Evolutionary conservation across 2,888 invertebrate species (phyloP).

Genomic region (Lochmaea capreae): DNA sequence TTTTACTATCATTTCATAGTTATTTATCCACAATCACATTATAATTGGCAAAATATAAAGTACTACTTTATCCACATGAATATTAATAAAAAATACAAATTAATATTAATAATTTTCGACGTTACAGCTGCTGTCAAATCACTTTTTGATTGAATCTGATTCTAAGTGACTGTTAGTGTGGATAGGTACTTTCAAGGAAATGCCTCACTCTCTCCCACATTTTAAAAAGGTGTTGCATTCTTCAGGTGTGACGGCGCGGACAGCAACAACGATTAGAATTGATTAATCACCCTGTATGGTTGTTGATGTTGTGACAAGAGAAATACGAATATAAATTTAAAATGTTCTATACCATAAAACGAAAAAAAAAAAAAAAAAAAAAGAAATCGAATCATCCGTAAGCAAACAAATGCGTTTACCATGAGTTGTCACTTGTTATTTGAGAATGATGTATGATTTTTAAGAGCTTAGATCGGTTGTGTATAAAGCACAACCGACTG

Average conservation of each 20-base stretch:
- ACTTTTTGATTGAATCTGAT: too few species aligned
- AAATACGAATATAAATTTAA: conserved; percentile 26
- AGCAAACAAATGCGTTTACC: conserved; percentile 13
- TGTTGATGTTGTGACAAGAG: conserved; percentile 43
- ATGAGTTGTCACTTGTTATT: conserved; percentile 17
- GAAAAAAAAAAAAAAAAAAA: conserved; percentile 14
- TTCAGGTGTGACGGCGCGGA: conserved; percentile 43
- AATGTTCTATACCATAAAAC: conserved; percentile 13
- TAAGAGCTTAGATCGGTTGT: not conserved
- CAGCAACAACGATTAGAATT: conserved; percentile 40
- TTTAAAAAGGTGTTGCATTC: conserved; percentile 19
- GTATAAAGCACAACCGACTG: not conserved
- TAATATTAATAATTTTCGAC: too few species aligned
- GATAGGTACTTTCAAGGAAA: not conserved
- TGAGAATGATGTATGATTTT: conserved; percentile 16
- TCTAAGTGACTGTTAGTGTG: too few species aligned
- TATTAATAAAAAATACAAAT: too few species aligned
- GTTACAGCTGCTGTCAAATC: too few species aligned
- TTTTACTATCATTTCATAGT: too few species aligned
- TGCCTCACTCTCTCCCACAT: conserved; percentile 20
- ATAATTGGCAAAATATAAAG: too few species aligned
- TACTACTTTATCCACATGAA: too few species aligned
- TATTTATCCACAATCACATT: too few species aligned
- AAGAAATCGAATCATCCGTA: not conserved
- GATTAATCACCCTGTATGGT: conserved; percentile 42